A percentile compares a stretch with the other conserved stretches of the same genome.
Conservation (phyloP, 1,140 invertebrate species). For the Ostrea edulis region DNA sequence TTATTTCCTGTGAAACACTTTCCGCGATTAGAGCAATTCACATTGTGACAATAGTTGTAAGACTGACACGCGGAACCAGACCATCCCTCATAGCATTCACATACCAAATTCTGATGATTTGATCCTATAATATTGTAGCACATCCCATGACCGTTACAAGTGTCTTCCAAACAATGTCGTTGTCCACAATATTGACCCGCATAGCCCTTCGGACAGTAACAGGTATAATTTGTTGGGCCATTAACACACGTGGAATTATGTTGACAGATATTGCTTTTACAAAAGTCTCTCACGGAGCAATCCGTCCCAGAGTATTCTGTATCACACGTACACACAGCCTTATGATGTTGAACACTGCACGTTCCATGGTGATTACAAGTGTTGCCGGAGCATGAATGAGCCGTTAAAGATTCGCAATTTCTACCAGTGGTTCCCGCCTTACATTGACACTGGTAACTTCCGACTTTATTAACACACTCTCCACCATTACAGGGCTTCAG, state of each 20-base stretch:
- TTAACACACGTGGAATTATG: slow-evolving; percentile 33
- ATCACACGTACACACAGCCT: background rate
- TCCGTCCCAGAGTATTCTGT: background rate
- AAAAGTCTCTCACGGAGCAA: background rate
- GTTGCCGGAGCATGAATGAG: background rate
- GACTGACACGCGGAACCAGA: slow-evolving; percentile 3
- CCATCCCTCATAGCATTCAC: slow-evolving; percentile 38
- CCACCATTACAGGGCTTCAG: background rate
- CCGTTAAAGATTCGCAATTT: slow-evolving; percentile 13
- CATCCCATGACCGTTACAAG: slow-evolving; percentile 43
- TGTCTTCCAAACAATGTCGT: background rate
- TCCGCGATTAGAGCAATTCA: background rate
- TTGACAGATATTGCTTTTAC: slow-evolving; percentile 7
- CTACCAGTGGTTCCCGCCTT: background rate
- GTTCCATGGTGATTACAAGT: background rate
- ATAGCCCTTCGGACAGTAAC: background rate
- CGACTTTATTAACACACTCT: slow-evolving; percentile 9
- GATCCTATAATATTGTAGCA: background rate
- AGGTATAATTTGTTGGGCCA: background rate
- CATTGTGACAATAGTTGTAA: background rate
- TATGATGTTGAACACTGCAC: background rate
- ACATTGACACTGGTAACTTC: slow-evolving; percentile 10
- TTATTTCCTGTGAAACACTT: background rate
- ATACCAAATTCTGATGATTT: background rate
- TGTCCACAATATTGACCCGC: background rate